A percentile compares a stretch with the other conserved stretches of the same genome.
These are phyloP conservation scores for Oceanodroma tethys DNA, from an alignment of 2,113 vertebrate genomes.

Conservation along the genomic window DNA sequence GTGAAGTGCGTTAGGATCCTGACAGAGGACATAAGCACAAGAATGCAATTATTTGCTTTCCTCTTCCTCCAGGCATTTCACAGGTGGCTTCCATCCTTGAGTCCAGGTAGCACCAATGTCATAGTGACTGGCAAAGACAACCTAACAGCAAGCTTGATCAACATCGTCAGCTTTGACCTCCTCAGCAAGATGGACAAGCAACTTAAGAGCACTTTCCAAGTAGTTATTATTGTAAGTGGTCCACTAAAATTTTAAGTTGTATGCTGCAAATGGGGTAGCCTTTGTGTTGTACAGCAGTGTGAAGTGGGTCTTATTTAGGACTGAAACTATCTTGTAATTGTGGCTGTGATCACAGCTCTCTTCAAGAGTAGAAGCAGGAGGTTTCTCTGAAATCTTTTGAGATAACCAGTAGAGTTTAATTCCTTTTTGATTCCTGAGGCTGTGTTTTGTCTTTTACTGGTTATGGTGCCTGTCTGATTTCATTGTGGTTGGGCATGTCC, in stretches of 20 bases:
- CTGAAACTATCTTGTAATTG: not conserved
- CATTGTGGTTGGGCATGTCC: not conserved
- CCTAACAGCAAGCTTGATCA: slow-evolving; percentile 81
- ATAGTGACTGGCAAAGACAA: slow-evolving; percentile 86
- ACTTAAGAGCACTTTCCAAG: slow-evolving; percentile 79
- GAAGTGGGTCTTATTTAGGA: not conserved
- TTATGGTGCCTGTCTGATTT: not conserved
- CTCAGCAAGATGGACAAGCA: slow-evolving; percentile 89
- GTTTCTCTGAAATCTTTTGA: not conserved
- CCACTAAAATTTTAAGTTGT: not conserved
- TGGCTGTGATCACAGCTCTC: not conserved
- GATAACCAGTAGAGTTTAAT: not conserved
- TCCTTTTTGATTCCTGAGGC: not conserved
- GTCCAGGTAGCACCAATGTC: slow-evolving; percentile 83
- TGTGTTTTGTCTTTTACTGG: not conserved
- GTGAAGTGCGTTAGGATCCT: not conserved
- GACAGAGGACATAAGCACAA: not conserved
- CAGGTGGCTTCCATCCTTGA: slow-evolving; percentile 90
- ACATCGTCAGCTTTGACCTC: slow-evolving; percentile 95
- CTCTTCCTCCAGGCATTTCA: slow-evolving; percentile 81
- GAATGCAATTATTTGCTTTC: not conserved
- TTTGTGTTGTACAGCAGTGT: not conserved
- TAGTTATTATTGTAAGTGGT: slow-evolving; percentile 90
- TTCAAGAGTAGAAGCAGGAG: not conserved
- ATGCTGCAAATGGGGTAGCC: not conserved